Evolutionary conservation across 2,888 invertebrate genomes (phyloP).

Genomic region (Thalpophila matura): DNA sequence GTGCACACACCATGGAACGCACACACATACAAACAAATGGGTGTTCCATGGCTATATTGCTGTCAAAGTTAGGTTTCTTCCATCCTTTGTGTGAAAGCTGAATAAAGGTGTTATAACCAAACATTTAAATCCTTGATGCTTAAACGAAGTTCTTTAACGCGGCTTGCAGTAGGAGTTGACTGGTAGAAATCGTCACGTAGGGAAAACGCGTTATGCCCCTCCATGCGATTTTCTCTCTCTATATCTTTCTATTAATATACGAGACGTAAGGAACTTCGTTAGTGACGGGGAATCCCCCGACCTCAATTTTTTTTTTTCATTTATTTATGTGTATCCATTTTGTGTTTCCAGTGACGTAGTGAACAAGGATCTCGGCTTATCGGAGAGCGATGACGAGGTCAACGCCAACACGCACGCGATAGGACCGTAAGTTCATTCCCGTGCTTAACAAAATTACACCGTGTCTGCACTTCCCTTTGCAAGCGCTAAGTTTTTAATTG

Average conservation of each 20-base stretch:
- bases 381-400: constrained; percentile 95
- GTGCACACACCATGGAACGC: neutral
- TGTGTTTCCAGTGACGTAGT: constrained; percentile 81
- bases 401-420: constrained; percentile 81
- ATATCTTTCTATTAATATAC: no score
- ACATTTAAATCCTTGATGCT: no score
- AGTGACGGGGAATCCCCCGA: no score
- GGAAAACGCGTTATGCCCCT: no score
- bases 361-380: constrained; percentile 93
- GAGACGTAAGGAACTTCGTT: no score
- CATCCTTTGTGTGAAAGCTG: neutral
- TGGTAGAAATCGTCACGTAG: no score
- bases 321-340: neutral
- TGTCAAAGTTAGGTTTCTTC: no score
- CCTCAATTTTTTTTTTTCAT: neutral
- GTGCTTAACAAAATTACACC: constrained; percentile 31
- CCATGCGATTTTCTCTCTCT: no score
- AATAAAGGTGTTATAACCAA: no score
- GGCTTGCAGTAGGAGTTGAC: no score
- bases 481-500: constrained; percentile 59
- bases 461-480: constrained; percentile 31
- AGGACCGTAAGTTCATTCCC: constrained; percentile 81
- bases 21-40: neutral
- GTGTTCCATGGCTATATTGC: neutral
- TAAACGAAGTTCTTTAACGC: no score